Percentiles rank a stretch among this genome's conserved stretches.
phyloP scores from a whole-genome alignment of 2,888 invertebrate species.

The Melanostoma scalare region DNA sequence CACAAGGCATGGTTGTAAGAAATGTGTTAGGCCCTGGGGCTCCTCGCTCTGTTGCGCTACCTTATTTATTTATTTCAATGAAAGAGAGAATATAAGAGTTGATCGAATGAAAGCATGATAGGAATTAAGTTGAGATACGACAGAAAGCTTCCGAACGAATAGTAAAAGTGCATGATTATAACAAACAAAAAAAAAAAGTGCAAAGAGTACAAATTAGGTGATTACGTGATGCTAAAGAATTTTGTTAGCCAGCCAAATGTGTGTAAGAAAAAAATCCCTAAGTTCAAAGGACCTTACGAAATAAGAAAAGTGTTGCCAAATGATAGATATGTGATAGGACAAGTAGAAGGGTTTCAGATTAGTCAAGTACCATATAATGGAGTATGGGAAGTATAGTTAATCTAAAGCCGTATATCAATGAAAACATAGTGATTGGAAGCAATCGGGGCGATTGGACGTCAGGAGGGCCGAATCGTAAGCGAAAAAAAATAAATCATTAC shows the following conservation, averaged over 20 bases:
- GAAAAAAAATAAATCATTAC: not conserved
- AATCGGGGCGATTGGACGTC: constrained; percentile 40
- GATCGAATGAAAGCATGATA: too few species aligned
- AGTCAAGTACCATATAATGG: constrained; percentile 16
- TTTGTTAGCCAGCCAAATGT: constrained; percentile 11
- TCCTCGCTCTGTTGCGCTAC: too few species aligned
- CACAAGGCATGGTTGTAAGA: too few species aligned
- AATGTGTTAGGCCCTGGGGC: too few species aligned
- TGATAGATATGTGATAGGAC: constrained; percentile 35
- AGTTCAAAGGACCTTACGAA: constrained; percentile 40
- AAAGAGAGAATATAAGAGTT: too few species aligned
- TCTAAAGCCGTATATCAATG: constrained; percentile 18
- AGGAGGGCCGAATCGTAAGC: constrained; percentile 39
- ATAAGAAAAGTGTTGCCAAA: constrained; percentile 22
- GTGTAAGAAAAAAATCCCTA: constrained; percentile 31
- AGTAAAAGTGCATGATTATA: too few species aligned
- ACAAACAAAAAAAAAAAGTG: not conserved
- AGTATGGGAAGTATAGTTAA: constrained; percentile 22
- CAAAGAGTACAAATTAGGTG: constrained; percentile 27
- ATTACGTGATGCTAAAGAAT: constrained; percentile 48
- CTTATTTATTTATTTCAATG: too few species aligned
- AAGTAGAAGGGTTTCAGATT: constrained; percentile 33
- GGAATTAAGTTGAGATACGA: too few species aligned
- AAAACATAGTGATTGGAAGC: not conserved
- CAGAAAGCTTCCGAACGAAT: too few species aligned